Conservation (phyloP, 2,113 vertebrate species). For the Progne subis region DNA sequence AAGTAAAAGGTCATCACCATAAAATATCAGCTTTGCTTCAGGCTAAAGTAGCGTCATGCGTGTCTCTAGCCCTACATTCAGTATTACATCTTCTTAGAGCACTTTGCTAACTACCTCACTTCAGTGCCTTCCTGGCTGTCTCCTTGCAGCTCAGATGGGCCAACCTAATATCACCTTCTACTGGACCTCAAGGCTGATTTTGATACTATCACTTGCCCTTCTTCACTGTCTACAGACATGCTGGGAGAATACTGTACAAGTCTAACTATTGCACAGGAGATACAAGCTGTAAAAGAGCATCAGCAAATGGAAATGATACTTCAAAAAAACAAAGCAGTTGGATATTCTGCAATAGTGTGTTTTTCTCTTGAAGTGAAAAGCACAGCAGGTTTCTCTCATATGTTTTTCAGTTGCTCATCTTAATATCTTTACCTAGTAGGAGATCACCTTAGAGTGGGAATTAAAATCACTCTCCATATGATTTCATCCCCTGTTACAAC, state of each 20-base stretch:
- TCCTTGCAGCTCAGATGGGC: neutral
- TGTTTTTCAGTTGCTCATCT: neutral
- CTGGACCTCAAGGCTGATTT: neutral
- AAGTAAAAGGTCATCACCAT: neutral
- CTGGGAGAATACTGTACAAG: neutral
- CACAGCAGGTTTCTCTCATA: neutral
- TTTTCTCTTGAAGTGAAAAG: conserved; percentile 31
- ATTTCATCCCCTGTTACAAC: conserved; percentile 43
- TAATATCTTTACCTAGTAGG: neutral
- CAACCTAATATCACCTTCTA: neutral
- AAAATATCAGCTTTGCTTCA: neutral
- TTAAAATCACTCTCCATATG: conserved; percentile 36
- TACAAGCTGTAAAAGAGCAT: neutral
- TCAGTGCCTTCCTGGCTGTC: neutral
- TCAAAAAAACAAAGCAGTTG: neutral
- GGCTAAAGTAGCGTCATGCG: accelerated
- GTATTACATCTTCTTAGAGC: neutral
- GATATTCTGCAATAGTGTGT: neutral
- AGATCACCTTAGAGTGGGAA: conserved; percentile 21
- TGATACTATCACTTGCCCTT: neutral
- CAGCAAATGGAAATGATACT: neutral
- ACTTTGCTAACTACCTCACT: neutral
- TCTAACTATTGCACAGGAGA: neutral
- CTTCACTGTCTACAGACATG: neutral
- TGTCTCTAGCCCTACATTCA: neutral